A percentile compares a stretch with the other conserved stretches of the same genome.
These are phyloP conservation scores for Nyctibius grandis DNA, from an alignment of 2,797 vertebrate genomes.

Conservation along the genomic window DNA sequence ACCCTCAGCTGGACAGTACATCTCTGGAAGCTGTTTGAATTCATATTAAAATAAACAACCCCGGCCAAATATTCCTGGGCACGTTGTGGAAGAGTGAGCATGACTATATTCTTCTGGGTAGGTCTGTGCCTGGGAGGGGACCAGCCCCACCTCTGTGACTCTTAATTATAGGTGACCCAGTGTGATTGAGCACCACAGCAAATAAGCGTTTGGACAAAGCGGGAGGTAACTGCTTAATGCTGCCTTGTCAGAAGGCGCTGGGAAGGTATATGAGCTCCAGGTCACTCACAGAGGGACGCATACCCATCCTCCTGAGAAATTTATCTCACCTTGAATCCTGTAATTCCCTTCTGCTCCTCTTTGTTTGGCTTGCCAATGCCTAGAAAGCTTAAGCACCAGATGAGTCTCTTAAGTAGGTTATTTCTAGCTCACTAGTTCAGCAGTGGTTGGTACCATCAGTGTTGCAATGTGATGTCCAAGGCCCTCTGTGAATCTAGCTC, in stretches of 20 bases:
- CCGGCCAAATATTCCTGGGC: not conserved
- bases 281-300: not conserved
- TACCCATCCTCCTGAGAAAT: not conserved
- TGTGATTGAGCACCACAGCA: not conserved
- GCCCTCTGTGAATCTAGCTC: not conserved
- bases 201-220: not conserved
- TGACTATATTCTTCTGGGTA: not conserved
- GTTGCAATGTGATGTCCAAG: not conserved
- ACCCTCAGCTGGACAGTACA: not conserved
- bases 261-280: accelerated
- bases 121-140: not conserved
- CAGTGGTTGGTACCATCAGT: not conserved
- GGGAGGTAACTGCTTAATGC: not conserved
- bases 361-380: not conserved
- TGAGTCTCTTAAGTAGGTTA: not conserved
- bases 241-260: not conserved
- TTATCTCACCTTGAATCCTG: not conserved
- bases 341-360: not conserved
- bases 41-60: not conserved
- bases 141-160: not conserved
- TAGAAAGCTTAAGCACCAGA: not conserved
- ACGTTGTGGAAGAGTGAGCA: accelerated
- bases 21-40: not conserved
- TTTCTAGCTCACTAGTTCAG: not conserved
- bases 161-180: not conserved